A percentile compares a stretch with the other conserved stretches of the same genome.
Conservation (phyloP, 2,113 vertebrate genomes). For the Rousettus leschenaultii region DNA sequence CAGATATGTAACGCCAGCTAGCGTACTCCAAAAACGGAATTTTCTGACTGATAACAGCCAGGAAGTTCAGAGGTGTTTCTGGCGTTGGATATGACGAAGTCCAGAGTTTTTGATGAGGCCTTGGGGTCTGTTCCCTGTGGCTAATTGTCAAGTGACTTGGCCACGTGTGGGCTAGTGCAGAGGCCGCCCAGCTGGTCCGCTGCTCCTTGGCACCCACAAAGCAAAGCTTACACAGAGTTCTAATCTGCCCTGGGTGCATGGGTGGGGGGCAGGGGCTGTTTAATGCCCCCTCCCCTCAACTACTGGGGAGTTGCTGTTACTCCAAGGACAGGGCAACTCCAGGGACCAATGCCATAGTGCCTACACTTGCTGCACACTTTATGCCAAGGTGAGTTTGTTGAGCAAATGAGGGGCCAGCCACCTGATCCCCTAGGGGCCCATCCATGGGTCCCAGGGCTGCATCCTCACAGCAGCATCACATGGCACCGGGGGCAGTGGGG, state of each 20-base stretch:
- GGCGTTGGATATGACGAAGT: accelerated
- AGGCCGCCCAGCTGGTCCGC: not conserved
- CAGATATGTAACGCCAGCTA: not conserved
- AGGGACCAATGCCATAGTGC: accelerated
- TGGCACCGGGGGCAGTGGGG: not conserved
- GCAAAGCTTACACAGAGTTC: not conserved
- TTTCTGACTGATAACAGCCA: too few species aligned
- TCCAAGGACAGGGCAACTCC: not conserved
- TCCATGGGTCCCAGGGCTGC: not conserved
- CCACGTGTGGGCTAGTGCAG: too few species aligned
- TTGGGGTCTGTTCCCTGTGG: not conserved
- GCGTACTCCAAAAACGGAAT: not conserved
- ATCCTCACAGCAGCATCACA: not conserved
- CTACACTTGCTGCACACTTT: not conserved
- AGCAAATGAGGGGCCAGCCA: not conserved
- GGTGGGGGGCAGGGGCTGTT: not conserved
- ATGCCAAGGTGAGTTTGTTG: not conserved
- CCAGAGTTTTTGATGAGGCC: not conserved
- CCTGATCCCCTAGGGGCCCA: too few species aligned
- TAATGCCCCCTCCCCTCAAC: too few species aligned
- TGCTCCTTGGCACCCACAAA: not conserved
- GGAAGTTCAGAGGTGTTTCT: not conserved
- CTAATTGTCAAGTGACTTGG: not conserved
- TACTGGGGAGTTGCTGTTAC: not conserved
- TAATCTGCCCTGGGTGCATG: not conserved